Conservation (phyloP, 2,797 vertebrate genomes). For the Squalus acanthias region DNA sequence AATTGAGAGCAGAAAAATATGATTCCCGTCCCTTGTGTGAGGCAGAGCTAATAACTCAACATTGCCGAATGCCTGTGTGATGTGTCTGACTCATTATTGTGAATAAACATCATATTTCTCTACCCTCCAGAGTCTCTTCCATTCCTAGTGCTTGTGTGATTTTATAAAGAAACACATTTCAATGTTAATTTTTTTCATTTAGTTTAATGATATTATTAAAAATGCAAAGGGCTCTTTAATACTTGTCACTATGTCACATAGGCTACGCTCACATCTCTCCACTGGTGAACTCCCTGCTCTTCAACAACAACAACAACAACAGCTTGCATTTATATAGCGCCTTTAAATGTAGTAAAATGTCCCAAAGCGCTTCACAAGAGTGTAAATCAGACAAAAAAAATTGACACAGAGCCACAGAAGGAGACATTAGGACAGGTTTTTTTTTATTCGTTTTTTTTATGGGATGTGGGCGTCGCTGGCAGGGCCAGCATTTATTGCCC, state of each 20-base stretch:
- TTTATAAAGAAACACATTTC: slow-evolving; percentile 10
- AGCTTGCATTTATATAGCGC: neutral
- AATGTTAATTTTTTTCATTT: neutral
- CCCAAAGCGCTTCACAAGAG: neutral
- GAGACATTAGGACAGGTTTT: neutral
- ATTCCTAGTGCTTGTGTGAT: neutral
- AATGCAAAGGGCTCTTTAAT: slow-evolving; percentile 6
- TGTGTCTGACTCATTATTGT: neutral
- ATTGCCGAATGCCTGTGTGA: neutral
- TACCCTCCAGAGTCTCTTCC: neutral
- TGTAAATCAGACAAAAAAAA: neutral
- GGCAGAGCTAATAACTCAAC: neutral
- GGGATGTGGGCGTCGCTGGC: no score
- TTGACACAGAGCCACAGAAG: neutral
- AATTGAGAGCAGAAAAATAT: neutral
- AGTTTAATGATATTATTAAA: slow-evolving; percentile 2
- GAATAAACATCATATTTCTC: neutral
- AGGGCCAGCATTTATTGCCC: no score
- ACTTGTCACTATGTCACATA: neutral
- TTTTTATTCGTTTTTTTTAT: no score
- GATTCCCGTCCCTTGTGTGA: no score
- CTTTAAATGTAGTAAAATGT: neutral
- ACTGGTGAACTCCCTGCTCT: neutral
- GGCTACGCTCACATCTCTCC: no score
- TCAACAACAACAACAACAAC: neutral